phyloP scores from a whole-genome alignment of 1,140 invertebrate species.

The Caenorhabditis tropicalis region DNA sequence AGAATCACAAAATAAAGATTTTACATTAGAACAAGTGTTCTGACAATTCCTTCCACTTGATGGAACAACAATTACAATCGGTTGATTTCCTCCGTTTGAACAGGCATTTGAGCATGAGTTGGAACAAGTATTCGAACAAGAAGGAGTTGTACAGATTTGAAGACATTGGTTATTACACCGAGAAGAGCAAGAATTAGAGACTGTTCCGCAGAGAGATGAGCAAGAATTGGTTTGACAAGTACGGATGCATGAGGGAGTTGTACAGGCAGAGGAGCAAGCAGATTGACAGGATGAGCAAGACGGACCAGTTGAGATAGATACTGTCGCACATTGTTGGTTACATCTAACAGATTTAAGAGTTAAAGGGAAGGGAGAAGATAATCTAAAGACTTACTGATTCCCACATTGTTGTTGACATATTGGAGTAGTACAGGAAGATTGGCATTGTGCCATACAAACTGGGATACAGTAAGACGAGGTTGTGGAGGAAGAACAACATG shows the following conservation, averaged over 20 bases:
- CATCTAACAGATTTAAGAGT: neutral
- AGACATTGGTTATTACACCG: constrained; percentile 3
- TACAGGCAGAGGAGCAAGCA: neutral
- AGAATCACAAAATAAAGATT: neutral
- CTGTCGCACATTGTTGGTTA: constrained; percentile 2
- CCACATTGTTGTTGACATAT: neutral
- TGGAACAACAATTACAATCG: constrained; percentile 14
- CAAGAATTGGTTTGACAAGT: constrained; percentile 9
- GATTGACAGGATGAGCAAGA: constrained; percentile 17
- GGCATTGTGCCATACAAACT: constrained; percentile 16
- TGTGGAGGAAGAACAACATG: neutral
- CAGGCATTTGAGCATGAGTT: constrained; percentile 25
- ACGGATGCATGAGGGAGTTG: neutral
- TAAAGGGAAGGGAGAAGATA: no score
- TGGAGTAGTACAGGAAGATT: constrained; percentile 2
- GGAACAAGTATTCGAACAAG: neutral
- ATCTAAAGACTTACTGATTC: neutral
- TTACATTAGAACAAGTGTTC: neutral
- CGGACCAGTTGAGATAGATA: neutral
- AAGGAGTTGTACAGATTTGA: constrained; percentile 25
- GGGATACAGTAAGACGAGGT: neutral
- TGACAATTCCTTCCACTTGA: constrained; percentile 10
- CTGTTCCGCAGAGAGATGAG: neutral
- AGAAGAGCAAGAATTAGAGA: neutral
- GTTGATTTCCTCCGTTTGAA: constrained; percentile 20